Percentiles rank a stretch among this genome's conserved stretches.
Conservation (phyloP, 2,888 invertebrate genomes). For the Machimus rusticus region DNA sequence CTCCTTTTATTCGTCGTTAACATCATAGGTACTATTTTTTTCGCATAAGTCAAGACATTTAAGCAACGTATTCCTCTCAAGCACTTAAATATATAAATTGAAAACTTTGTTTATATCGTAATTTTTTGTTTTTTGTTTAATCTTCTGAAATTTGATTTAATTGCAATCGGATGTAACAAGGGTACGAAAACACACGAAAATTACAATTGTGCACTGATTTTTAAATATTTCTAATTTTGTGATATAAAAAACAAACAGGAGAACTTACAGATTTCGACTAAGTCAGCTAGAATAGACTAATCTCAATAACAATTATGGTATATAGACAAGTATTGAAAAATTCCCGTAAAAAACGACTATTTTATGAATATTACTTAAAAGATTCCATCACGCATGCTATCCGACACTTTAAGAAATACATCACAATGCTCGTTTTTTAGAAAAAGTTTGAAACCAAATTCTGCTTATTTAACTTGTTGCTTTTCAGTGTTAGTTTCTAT, state of each 20-base stretch:
- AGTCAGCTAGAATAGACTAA: neutral
- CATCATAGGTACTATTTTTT: neutral
- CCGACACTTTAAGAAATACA: constrained; percentile 20
- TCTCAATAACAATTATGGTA: neutral
- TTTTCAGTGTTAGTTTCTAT: neutral
- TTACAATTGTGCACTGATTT: neutral
- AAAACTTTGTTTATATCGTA: neutral
- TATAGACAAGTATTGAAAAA: neutral
- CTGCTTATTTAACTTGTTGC: neutral
- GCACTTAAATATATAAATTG: neutral
- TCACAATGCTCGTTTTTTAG: constrained; percentile 1
- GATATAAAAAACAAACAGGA: neutral
- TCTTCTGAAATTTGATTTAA: neutral
- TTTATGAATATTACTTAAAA: constrained; percentile 1
- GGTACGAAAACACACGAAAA: neutral
- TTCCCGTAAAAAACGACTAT: constrained; percentile 4
- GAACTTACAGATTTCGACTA: neutral
- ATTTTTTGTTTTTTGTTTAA: neutral
- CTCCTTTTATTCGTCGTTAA: neutral
- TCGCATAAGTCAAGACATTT: neutral
- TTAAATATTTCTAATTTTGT: neutral
- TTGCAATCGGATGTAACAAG: neutral
- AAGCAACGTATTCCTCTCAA: neutral
- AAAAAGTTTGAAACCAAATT: constrained; percentile 38
- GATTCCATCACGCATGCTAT: neutral